Base-by-base conservation (phyloP, 2,797 vertebrate species). In the Xenentodon cancila region DNA sequence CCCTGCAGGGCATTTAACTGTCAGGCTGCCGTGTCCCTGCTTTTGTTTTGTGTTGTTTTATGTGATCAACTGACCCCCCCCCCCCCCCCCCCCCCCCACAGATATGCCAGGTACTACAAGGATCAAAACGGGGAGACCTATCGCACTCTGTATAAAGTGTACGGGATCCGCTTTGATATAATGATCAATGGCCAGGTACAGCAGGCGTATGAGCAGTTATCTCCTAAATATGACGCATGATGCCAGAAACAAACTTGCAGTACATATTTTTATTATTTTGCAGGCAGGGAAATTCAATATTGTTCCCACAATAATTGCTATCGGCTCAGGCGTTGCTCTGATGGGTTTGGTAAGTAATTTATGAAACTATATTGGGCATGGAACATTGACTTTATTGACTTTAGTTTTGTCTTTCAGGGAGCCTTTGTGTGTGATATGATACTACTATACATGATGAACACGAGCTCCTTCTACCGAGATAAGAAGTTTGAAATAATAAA, bases 221-320 rank as follows among this genome's bases (percentile, higher is more conserved):
- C 17, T 30, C n/a, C 7, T 7, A 0, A 19, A 0, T 5, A 11
- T 45, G 32, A 0, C 22, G 16, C 4, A 18, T 30, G 4, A 56
- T 65, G 71, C 0, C 2, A 0, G 34, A 22, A 20, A 17, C 0
- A 50, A 12, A 63, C 21, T 9, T 37, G 13, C 9, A 59, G 5
- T 75, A 1, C 82, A 45, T 70, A 9, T 71, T 68, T 5, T 43
- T 71, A 9, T 57, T 89, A 59, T 84, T 80, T 93, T 91, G 6
- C 85, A 99, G 97, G 97, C 97, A 16, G 97, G 97, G 20, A 98
- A 95, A 88, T 99, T 99, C 85, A 98, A 82, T 79, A 96, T 99
- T 62, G 91, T 99, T 73, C 97, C 97, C 56, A 98, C 96, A 2
- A 34, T 98, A 55, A 95, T 99, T 91, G 97, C 96, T 17, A 92